Base-by-base conservation (phyloP, 1,140 invertebrate species). In the Drosophila teissieri region DNA sequence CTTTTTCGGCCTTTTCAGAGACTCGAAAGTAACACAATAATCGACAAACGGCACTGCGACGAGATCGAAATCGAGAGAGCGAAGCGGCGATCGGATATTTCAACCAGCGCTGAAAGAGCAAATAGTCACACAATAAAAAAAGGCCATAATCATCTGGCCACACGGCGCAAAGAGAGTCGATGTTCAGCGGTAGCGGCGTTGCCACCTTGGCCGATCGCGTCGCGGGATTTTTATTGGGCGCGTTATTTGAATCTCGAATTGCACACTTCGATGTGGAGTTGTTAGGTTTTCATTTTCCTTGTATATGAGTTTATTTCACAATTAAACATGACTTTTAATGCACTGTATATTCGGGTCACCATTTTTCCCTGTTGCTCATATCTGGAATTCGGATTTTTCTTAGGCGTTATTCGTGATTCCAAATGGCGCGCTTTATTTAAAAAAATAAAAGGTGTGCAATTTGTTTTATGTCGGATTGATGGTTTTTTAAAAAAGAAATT, bases 11-110 rank as follows among this genome's bases (percentile, higher is more conserved):
- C 37, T 60, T 62, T 58, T 34, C 37, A 42, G 36, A 24, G 22
- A 61, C 51, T 57, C 24, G 6, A 49, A 49, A 34, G 34, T 34
- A 53, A 62, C 51, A 61, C 58, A 62, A 52, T 52, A 12, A 52
- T 52, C 48, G 48, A 24, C 15, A 39, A 10, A 8, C 10, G 42
- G 27, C 48, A 51, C 24, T 31, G 46, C 24, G 46, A 14, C 46
- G 46, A 49, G 58, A 58, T 57, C 24, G 52, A 24, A 56, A 57
- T 58, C 60, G 60, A n/a, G 52, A 37, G 51, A 53, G 48, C 24
- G 51, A 22, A n/a, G 14, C 46, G 24, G 46, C 46, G 46, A 24
- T 24, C 22, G 22, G 22, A 4, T 24, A 24, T 24, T 24, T 24
- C 22, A 0, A 24, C 24, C 4, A 4, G 4, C 24, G 24, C 24